Base-by-base conservation (phyloP, 2,113 vertebrate species). In the Dicaeum eximium region DNA sequence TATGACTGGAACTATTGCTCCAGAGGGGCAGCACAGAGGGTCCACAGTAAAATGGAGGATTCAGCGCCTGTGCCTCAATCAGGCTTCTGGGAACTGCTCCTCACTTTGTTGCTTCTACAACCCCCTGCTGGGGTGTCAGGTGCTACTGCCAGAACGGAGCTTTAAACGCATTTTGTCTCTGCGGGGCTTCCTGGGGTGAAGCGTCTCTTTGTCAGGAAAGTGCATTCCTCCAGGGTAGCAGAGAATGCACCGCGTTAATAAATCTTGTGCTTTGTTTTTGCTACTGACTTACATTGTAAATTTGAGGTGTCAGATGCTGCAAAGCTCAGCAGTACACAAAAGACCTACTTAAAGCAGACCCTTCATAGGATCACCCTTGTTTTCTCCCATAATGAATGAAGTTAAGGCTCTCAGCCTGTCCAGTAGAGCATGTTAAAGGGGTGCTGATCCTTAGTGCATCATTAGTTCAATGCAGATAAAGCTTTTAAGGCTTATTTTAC, bases 291-390 rank as follows among this genome's bases (percentile, higher is more conserved):
- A 91, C 65, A 81, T 75, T 95, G 95, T 95, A 96, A 95, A 95
- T 96, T 94, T 91, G 91, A 92, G 84, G 42, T 82, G 94, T 96
- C 92, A 95, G 83, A 94, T 87, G 94, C 86, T 74, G 91, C 83
- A 79, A 87, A 93, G 83, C 91, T 84, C 84, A 88, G 67, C 38
- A 82, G 38, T 21, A 51, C 70, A 96, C 90, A 95, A 88, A 95
- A 95, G 94, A 80, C 45, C 78, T 90, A 65, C 90, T 93, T 94
- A 72, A 92, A 95, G 78, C 70, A 89, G 73, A 64, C 18, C 23
- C 58, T 69, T 71, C 80, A 42, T 38, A 81, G 73, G 70, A 79
- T 88, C 74, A 62, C 53, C n/a, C 66, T 89, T 72, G 81, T 87
- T 91, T 90, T 88, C 73, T 82, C 15, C 54, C 35, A 31, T 79